These are phyloP conservation scores for Perizoma affinitatum DNA, from an alignment of 2,888 invertebrate species.

Conservation along the genomic window DNA sequence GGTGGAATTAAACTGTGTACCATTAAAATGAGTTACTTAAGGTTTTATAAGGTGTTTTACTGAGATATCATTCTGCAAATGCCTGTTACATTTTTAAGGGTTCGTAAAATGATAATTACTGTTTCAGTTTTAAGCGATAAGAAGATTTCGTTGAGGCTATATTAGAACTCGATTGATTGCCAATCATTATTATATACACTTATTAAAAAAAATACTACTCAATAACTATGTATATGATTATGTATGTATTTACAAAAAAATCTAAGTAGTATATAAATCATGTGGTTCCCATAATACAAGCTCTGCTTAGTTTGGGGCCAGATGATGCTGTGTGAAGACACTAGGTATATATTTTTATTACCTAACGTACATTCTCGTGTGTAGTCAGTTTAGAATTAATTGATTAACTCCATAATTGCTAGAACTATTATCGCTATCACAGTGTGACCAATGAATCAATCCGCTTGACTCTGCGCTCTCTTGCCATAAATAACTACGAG, in stretches of 20 bases:
- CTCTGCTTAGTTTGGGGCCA: too few relatives aligned
- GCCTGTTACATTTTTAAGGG: constrained; percentile 2
- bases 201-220: not conserved
- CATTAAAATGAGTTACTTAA: constrained; percentile 8
- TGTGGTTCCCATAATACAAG: too few relatives aligned
- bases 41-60: constrained; percentile 21
- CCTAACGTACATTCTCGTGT: too few relatives aligned
- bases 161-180: constrained; percentile 4
- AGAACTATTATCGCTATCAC: not conserved
- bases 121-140: too few relatives aligned
- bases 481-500: not conserved
- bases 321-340: too few relatives aligned
- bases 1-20: constrained; percentile 10
- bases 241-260: too few relatives aligned
- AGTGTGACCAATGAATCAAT: constrained; percentile 14
- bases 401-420: constrained; percentile 15
- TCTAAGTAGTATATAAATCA: too few relatives aligned
- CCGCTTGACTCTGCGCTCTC: constrained; percentile 4
- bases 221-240: too few relatives aligned
- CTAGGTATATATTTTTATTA: too few relatives aligned
- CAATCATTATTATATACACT: constrained; percentile 16
- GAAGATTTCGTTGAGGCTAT: too few relatives aligned
- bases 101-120: constrained; percentile 3
- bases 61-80: constrained; percentile 1
- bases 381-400: not conserved